Percentiles rank a stretch among this genome's conserved stretches.
These are phyloP conservation scores for Magallana gigas DNA, from an alignment of 1,140 invertebrate genomes.

Conservation along the genomic window DNA sequence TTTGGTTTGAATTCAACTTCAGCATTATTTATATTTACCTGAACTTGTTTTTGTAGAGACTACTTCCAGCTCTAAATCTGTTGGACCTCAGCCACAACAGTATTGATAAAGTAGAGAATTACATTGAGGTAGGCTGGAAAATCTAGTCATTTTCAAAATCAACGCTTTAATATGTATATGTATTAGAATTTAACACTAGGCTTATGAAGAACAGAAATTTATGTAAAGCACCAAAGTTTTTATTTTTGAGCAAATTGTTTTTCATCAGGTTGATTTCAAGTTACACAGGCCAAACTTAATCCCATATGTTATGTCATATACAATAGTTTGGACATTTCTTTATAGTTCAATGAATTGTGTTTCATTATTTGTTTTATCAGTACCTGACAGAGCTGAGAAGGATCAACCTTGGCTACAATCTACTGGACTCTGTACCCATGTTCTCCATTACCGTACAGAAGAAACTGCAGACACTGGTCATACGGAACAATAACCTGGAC, in stretches of 20 bases:
- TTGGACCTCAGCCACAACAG: conserved; percentile 68
- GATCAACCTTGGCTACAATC: conserved; percentile 66
- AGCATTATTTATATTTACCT: too few species aligned
- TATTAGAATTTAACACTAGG: too few species aligned
- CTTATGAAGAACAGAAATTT: too few species aligned
- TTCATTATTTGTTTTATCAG: conserved; percentile 50
- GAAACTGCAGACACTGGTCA: conserved; percentile 59
- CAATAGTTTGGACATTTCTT: too few species aligned
- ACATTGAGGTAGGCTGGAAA: conserved; percentile 60
- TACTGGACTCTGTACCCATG: conserved; percentile 59
- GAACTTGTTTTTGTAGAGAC: conserved; percentile 57
- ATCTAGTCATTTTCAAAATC: background rate
- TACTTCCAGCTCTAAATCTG: conserved; percentile 60
- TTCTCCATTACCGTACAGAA: conserved; percentile 59
- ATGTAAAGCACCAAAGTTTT: too few species aligned
- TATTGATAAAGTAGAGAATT: conserved; percentile 59
- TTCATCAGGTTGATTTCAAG: too few species aligned
- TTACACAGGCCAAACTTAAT: too few species aligned
- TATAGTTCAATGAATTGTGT: too few species aligned
- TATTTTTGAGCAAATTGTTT: too few species aligned
- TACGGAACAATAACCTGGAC: conserved; percentile 69
- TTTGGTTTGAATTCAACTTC: too few species aligned
- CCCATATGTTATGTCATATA: too few species aligned
- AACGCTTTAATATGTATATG: background rate
- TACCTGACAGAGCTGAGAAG: conserved; percentile 61